A percentile compares a stretch with the other conserved stretches of the same genome.
These are phyloP conservation scores for Eristalis pertinax DNA, from an alignment of 2,888 invertebrate species.

Conservation along the genomic window DNA sequence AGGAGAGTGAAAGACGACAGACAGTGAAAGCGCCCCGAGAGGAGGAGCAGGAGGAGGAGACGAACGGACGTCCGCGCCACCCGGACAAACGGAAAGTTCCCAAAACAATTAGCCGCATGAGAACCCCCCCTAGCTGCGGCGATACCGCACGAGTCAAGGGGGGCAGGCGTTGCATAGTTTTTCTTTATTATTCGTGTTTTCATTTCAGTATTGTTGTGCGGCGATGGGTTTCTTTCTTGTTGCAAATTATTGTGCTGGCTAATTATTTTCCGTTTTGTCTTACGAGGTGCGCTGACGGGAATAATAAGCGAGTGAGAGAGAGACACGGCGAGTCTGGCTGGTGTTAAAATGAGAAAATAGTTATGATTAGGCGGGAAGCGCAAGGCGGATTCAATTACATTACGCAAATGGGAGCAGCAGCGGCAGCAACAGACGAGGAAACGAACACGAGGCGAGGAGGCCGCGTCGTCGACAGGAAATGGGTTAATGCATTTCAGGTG, in stretches of 20 bases:
- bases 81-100: constrained; percentile 22
- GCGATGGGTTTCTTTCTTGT: background rate
- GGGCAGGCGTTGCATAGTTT: too few relatives aligned
- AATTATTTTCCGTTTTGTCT: constrained; percentile 46
- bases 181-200: background rate
- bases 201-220: constrained; percentile 9
- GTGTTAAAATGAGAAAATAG: constrained; percentile 55
- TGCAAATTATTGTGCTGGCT: constrained; percentile 34
- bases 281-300: constrained; percentile 11
- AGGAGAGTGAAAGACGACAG: constrained; percentile 48
- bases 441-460: constrained; percentile 3
- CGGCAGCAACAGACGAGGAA: constrained; percentile 11
- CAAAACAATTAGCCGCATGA: constrained; percentile 39
- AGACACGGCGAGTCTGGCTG: constrained; percentile 23
- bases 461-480: constrained; percentile 35
- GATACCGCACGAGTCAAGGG: too few relatives aligned
- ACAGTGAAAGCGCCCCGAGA: background rate
- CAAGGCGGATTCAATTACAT: constrained; percentile 53
- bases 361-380: constrained; percentile 42
- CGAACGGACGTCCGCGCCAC: background rate
- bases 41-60: background rate
- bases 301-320: constrained; percentile 2
- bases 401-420: constrained; percentile 41
- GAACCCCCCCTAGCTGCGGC: background rate
- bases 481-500: constrained; percentile 63